Conservation (phyloP, 2,113 vertebrate species). For the Heteronetta atricapilla region DNA sequence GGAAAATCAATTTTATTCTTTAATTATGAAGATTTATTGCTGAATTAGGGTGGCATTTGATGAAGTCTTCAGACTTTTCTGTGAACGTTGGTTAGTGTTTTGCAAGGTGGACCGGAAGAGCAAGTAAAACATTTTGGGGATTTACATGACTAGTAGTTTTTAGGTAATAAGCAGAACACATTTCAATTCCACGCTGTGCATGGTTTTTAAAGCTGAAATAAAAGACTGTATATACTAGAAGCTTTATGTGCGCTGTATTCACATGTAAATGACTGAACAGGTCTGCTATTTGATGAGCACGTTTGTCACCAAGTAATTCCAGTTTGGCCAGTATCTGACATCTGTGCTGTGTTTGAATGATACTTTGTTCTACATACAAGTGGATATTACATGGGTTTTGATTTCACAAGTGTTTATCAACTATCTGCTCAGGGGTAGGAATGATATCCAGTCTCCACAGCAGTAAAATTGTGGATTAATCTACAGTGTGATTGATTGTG, state of each 20-base stretch:
- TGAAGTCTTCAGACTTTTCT: background rate
- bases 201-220: background rate
- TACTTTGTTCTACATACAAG: background rate
- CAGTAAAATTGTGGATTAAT: background rate
- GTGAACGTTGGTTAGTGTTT: background rate
- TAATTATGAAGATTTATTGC: background rate
- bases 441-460: background rate
- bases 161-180: background rate
- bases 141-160: background rate
- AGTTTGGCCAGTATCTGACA: background rate
- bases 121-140: background rate
- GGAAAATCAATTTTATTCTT: background rate
- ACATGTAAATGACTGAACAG: background rate
- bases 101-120: background rate
- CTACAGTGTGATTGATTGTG: background rate
- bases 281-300: background rate
- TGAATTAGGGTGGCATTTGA: background rate
- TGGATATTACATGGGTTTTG: background rate
- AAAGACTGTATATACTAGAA: background rate
- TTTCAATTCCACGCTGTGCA: background rate
- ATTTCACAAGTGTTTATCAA: background rate
- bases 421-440: background rate
- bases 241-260: background rate
- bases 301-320: background rate
- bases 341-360: background rate